Percentiles rank a stretch among this genome's conserved stretches.
Conservation (phyloP, 2,888 invertebrate species). For the Epicampocera succincta region DNA sequence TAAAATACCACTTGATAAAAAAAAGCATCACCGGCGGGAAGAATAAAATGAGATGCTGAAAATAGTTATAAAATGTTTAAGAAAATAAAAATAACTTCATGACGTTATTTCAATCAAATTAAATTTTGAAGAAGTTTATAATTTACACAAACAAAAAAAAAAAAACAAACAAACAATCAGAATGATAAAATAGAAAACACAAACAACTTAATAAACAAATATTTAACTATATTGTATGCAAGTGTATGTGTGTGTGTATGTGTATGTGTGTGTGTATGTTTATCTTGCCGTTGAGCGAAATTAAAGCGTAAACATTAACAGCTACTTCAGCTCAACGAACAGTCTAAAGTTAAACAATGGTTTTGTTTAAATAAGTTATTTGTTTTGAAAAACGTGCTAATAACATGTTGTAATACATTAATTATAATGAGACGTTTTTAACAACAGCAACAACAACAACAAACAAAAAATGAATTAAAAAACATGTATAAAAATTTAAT, state of each 20-base stretch:
- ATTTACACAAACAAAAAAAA: constrained; percentile 29
- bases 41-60: not conserved
- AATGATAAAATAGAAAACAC: constrained; percentile 18
- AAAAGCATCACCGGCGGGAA: not conserved
- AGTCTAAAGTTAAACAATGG: not conserved
- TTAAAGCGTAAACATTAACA: constrained; percentile 61
- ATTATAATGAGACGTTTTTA: constrained; percentile 29
- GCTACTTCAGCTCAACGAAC: constrained; percentile 31
- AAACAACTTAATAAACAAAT: not conserved
- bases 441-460: too few relatives aligned
- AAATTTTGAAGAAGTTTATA: constrained; percentile 50
- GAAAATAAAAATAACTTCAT: constrained; percentile 70
- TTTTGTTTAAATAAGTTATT: constrained; percentile 60
- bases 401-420: constrained; percentile 61
- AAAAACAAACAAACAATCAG: too few relatives aligned
- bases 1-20: constrained; percentile 32
- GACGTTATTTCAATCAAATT: constrained; percentile 64
- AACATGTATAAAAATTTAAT: not conserved
- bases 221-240: not conserved
- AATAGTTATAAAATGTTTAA: constrained; percentile 41
- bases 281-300: constrained; percentile 18
- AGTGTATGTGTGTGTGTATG: too few relatives aligned
- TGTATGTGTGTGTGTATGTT: too few relatives aligned
- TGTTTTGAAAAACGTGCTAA: constrained; percentile 61
- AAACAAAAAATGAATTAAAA: not conserved